Percentiles rank a stretch among this genome's conserved stretches.
phyloP scores from a whole-genome alignment of 2,797 vertebrate species.

The Cyclura pinguis region DNA sequence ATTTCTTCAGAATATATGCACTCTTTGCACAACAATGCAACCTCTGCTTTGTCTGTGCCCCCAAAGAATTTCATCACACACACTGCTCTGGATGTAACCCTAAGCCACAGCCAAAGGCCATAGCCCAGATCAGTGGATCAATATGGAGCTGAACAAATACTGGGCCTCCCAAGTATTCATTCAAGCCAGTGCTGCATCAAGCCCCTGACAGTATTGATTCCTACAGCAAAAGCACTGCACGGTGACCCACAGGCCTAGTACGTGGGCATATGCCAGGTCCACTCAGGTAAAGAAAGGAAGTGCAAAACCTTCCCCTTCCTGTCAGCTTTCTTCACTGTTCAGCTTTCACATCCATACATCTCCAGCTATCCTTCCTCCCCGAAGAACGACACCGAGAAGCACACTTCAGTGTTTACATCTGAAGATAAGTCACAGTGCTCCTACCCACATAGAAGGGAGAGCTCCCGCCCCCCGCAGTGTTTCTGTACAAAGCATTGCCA shows the following conservation, averaged over 20 bases:
- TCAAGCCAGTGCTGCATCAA: neutral
- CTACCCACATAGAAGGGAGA: neutral
- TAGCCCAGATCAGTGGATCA: neutral
- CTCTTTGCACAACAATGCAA: neutral
- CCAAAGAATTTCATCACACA: neutral
- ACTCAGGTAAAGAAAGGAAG: neutral
- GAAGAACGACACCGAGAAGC: neutral
- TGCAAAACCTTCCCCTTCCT: neutral
- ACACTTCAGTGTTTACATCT: neutral
- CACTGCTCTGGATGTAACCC: neutral
- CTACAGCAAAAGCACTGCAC: neutral
- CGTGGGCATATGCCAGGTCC: neutral
- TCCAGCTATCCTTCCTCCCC: neutral
- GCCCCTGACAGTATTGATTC: neutral
- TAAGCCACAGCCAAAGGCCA: neutral
- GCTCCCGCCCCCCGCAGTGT: accelerated
- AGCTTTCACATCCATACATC: too few relatives aligned
- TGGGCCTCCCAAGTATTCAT: neutral
- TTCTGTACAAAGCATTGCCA: neutral
- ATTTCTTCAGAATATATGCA: neutral
- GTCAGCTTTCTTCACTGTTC: too few relatives aligned
- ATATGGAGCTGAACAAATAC: neutral
- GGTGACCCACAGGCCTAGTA: neutral
- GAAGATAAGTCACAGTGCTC: neutral
- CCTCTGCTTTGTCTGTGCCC: neutral